Evolutionary conservation across 2,888 invertebrate genomes (phyloP).

Genomic region (Blastobasis lacticolella): DNA sequence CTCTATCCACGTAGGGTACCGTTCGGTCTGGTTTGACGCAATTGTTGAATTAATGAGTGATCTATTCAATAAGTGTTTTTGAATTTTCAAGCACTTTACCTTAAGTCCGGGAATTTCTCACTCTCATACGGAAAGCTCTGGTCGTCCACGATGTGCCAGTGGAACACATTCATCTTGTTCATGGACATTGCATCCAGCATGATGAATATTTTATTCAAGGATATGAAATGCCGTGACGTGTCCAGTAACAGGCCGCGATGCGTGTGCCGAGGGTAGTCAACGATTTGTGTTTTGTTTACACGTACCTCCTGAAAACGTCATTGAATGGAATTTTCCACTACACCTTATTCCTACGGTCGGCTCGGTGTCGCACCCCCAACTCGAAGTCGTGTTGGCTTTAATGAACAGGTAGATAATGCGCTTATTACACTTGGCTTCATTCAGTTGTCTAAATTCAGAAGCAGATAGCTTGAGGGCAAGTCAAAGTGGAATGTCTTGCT

Average conservation of each 20-base stretch:
- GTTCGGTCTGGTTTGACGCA: too few relatives aligned
- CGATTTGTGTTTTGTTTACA: conserved; percentile 79
- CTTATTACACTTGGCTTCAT: too few relatives aligned
- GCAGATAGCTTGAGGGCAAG: too few relatives aligned
- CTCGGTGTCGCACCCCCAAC: too few relatives aligned
- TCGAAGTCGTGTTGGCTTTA: too few relatives aligned
- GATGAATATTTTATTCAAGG: conserved; percentile 76
- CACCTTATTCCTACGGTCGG: too few relatives aligned
- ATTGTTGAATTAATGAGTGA: neutral
- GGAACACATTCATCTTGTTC: conserved; percentile 94
- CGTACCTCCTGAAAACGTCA: conserved; percentile 68
- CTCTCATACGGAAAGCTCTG: conserved; percentile 94
- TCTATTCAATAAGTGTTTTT: neutral
- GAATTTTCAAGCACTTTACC: conserved; percentile 43
- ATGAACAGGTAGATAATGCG: too few relatives aligned
- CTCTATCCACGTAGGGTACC: too few relatives aligned
- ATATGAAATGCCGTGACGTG: conserved; percentile 89
- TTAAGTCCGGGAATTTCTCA: conserved; percentile 82
- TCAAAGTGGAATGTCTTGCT: too few relatives aligned
- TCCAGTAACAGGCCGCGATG: conserved; percentile 91
- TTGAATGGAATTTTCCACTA: too few relatives aligned
- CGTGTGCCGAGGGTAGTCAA: conserved; percentile 85
- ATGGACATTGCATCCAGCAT: conserved; percentile 89
- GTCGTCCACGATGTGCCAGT: conserved; percentile 97
- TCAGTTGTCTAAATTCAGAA: too few relatives aligned